phyloP scores from a whole-genome alignment of 2,113 vertebrate species.

The cattle (Bos taurus) region ARS-UCD2.0 NC_037357.1:123890501-123891000 shows the following conservation, averaged over 20 bases:
- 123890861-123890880: background rate
- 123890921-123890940: background rate
- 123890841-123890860: background rate
- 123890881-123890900: background rate
- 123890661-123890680: background rate
- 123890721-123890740: background rate
- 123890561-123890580: slow-evolving; percentile 3
- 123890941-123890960: background rate
- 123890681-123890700: background rate
- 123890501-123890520: background rate
- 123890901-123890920: background rate
- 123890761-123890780: background rate
- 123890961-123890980: background rate
- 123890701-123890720: background rate
- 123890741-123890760: background rate
- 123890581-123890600: slow-evolving; percentile 1
- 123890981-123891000: background rate
- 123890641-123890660: background rate
- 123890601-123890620: background rate
- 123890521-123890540: background rate
- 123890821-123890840: background rate
- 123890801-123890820: background rate
- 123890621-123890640: background rate
- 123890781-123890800: background rate
- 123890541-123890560: slow-evolving; percentile 12